Evolutionary conservation across 2,888 invertebrate species (phyloP).

Genomic region (Microplitis deprimator): DNA sequence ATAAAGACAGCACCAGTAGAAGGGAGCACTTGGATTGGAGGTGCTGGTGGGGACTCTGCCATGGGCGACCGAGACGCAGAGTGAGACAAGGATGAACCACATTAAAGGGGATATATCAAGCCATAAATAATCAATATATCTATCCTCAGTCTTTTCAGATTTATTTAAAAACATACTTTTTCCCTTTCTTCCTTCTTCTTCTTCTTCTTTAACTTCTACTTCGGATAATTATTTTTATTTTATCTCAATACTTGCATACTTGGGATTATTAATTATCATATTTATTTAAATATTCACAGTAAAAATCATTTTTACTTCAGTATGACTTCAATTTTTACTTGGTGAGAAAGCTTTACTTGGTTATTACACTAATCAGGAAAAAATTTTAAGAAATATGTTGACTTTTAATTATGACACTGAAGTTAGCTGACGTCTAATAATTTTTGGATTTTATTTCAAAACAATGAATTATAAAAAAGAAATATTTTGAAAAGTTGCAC

Average conservation of each 20-base stretch:
- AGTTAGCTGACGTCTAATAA: no score
- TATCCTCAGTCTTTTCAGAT: constrained; percentile 53
- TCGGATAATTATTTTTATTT: background rate
- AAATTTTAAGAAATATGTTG: no score
- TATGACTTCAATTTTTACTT: no score
- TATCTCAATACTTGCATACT: background rate
- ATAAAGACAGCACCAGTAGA: constrained; percentile 36
- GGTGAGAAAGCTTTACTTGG: no score
- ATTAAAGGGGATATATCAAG: constrained; percentile 69
- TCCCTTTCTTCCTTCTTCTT: constrained; percentile 2
- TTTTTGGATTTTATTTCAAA: no score
- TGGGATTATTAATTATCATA: no score
- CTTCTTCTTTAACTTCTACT: background rate
- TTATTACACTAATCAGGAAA: no score
- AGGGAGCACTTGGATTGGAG: constrained; percentile 43
- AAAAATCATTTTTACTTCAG: no score
- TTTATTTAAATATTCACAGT: no score
- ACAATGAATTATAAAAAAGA: no score
- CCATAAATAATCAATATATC: constrained; percentile 69
- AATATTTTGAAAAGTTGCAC: no score
- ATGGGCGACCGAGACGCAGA: constrained; percentile 43
- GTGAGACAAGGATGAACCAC: constrained; percentile 67
- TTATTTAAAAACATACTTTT: constrained; percentile 41
- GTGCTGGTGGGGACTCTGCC: constrained; percentile 32
- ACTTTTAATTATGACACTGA: no score